Percentiles rank a stretch among this genome's conserved stretches.
These are phyloP conservation scores for Rhagoletis zephyria DNA, from an alignment of 1,140 invertebrate genomes.

Conservation along the genomic window DNA sequence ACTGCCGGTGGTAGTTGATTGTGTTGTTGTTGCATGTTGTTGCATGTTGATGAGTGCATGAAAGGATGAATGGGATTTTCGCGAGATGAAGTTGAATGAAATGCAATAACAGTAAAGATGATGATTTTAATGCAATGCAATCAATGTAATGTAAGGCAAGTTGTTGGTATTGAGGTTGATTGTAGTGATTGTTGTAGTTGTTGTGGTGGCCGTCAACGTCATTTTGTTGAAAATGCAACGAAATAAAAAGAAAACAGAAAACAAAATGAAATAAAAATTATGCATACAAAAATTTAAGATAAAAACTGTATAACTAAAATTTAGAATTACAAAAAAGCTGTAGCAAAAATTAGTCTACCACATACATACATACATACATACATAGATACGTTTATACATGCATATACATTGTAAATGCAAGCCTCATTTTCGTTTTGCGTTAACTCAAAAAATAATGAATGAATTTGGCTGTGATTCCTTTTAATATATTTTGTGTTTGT, in stretches of 20 bases:
- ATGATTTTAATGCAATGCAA: neutral
- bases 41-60: constrained; percentile 42
- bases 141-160: constrained; percentile 32
- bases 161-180: constrained; percentile 24
- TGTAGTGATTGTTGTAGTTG: constrained; percentile 13
- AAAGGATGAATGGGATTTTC: constrained; percentile 47
- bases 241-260: constrained; percentile 37
- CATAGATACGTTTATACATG: neutral
- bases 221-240: constrained; percentile 45
- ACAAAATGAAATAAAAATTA: constrained; percentile 48
- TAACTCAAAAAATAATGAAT: too few species aligned
- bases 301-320: neutral
- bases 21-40: neutral
- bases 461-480: too few species aligned
- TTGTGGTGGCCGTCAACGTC: constrained; percentile 4
- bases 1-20: constrained; percentile 57
- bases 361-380: neutral
- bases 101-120: constrained; percentile 42
- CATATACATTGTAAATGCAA: too few species aligned
- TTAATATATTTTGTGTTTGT: too few species aligned
- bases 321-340: neutral
- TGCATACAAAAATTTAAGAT: neutral
- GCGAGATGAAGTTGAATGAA: constrained; percentile 39
- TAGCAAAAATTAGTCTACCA: neutral
- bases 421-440: too few species aligned